Evolutionary conservation across 2,888 invertebrate genomes (phyloP).

Genomic region (Yponomeuta malinellus): DNA sequence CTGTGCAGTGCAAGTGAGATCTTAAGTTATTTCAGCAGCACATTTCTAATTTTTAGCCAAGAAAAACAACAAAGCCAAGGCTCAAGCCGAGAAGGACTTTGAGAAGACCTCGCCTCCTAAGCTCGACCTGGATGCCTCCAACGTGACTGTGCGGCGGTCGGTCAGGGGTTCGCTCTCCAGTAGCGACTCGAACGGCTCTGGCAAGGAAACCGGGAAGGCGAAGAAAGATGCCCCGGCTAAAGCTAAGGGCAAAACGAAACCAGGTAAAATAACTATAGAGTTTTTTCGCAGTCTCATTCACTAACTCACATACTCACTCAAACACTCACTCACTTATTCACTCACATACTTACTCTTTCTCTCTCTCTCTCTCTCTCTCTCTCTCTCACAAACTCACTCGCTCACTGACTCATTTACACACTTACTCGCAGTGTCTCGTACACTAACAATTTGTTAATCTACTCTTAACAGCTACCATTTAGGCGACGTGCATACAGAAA

Average conservation of each 20-base stretch:
- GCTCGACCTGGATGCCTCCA: slow-evolving; percentile 44
- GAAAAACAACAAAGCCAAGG: slow-evolving; percentile 21
- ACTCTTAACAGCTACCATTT: too few species aligned
- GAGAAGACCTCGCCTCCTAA: slow-evolving; percentile 2
- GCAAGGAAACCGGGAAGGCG: neutral
- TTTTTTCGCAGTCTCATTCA: too few species aligned
- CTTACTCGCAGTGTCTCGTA: too few species aligned
- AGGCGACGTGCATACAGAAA: too few species aligned
- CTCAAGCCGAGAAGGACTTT: slow-evolving; percentile 15
- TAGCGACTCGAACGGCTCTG: slow-evolving; percentile 4
- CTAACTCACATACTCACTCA: too few species aligned
- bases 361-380: too few species aligned
- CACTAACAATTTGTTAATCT: too few species aligned
- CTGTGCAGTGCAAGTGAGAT: too few species aligned
- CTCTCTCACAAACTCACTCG: too few species aligned
- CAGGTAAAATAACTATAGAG: neutral
- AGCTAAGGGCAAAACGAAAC: neutral
- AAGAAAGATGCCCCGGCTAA: neutral
- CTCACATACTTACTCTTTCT: too few species aligned
- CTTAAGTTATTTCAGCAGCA: neutral
- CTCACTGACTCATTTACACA: too few species aligned
- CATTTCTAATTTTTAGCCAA: slow-evolving; percentile 9
- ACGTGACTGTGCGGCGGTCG: slow-evolving; percentile 47
- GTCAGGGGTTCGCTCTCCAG: slow-evolving; percentile 31
- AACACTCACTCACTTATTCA: too few species aligned